phyloP scores from a whole-genome alignment of 2,797 vertebrate genomes.

The Lutjanus campechanus region DNA sequence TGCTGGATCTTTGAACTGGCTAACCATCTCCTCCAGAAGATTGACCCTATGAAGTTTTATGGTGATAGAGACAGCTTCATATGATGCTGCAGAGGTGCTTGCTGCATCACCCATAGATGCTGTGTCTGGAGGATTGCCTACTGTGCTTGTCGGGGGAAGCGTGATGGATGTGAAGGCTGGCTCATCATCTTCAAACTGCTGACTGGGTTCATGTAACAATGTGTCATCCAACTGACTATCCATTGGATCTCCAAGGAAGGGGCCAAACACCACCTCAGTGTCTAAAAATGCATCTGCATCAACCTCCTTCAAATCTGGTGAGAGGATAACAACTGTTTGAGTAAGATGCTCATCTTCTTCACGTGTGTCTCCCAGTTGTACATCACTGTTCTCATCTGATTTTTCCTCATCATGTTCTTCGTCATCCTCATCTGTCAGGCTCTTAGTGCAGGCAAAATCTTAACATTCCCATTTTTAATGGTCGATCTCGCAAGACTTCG shows the following conservation, averaged over 20 bases:
- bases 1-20: conserved; percentile 38
- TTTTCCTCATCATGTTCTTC: neutral
- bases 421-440: neutral
- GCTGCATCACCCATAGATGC: neutral
- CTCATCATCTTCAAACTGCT: neutral
- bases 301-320: neutral
- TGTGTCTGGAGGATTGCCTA: neutral
- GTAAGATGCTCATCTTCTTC: neutral
- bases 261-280: conserved; percentile 1
- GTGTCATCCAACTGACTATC: neutral
- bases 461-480: neutral
- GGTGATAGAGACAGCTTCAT: conserved; percentile 28
- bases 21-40: neutral
- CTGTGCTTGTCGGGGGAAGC: neutral
- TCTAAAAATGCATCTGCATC: neutral
- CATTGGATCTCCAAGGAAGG: neutral
- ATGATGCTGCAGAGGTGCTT: neutral
- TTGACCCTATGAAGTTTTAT: conserved; percentile 39
- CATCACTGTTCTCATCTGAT: neutral
- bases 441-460: conserved; percentile 2
- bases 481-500: too few relatives aligned
- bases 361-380: neutral
- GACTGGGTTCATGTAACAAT: neutral
- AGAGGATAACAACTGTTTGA: neutral
- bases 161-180: neutral